phyloP scores from a whole-genome alignment of 2,888 invertebrate genomes.

The Megaustenia siamemsis region DNA sequence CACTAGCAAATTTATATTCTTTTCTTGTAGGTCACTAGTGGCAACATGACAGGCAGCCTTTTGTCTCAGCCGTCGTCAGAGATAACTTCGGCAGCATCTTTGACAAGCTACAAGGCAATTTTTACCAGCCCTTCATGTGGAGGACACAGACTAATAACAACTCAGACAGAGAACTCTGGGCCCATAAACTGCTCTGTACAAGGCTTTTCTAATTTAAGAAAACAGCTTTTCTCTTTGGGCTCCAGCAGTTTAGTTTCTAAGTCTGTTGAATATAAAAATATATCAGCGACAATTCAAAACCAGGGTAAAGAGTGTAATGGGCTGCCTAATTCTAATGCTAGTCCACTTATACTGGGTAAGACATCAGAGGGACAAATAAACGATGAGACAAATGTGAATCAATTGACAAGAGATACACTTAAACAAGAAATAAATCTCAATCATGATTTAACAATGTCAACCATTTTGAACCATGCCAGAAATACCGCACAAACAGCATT shows the following conservation, averaged over 20 bases:
- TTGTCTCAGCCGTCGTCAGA: background rate
- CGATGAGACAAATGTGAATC: background rate
- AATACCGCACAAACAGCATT: too few species aligned
- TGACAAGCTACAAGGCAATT: slow-evolving; percentile 49
- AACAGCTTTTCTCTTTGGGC: background rate
- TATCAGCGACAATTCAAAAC: slow-evolving; percentile 27
- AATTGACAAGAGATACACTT: background rate
- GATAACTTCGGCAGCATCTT: background rate
- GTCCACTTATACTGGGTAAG: background rate
- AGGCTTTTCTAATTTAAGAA: slow-evolving; percentile 12
- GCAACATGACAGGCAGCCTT: background rate
- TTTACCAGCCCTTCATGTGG: slow-evolving; percentile 51
- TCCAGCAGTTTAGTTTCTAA: slow-evolving; percentile 1
- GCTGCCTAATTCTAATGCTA: background rate
- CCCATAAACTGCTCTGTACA: background rate
- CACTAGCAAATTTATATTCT: too few species aligned
- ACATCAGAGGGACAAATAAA: slow-evolving; percentile 4
- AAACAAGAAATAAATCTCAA: background rate
- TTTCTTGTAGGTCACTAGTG: background rate
- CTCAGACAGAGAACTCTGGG: background rate
- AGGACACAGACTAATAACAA: slow-evolving; percentile 48
- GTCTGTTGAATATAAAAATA: slow-evolving; percentile 40
- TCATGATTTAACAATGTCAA: background rate
- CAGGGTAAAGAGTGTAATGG: background rate
- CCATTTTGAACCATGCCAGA: background rate